phyloP scores from a whole-genome alignment of 1,140 invertebrate species.

The Bathynomus jamesi region DNA sequence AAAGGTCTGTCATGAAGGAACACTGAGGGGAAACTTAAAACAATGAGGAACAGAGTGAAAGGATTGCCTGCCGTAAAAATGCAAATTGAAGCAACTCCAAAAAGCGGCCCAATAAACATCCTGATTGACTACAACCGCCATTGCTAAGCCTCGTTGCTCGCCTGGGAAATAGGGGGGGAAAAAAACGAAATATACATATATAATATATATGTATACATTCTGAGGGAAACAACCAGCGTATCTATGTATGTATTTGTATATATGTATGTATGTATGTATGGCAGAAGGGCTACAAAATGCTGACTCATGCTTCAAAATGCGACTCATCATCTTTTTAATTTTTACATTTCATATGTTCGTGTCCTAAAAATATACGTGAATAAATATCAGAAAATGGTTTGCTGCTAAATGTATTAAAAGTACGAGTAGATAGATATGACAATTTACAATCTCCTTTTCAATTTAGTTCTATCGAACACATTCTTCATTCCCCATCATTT shows the following conservation, averaged over 20 bases:
- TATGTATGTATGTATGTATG: neutral
- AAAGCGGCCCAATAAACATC: neutral
- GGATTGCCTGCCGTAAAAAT: neutral
- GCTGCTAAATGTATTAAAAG: too few species aligned
- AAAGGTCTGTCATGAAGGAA: neutral
- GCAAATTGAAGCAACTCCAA: neutral
- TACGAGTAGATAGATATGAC: too few species aligned
- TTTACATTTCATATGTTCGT: too few species aligned
- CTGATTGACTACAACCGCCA: neutral
- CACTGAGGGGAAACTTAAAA: neutral
- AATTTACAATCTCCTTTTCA: neutral
- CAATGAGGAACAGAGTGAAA: neutral
- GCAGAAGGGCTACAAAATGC: too few species aligned
- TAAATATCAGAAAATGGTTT: too few species aligned
- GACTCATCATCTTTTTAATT: too few species aligned
- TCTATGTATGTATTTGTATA: neutral
- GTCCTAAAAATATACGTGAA: too few species aligned
- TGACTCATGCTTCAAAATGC: too few species aligned
- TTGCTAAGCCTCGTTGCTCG: neutral
- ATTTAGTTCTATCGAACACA: neutral
- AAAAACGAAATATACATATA: neutral
- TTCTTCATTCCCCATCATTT: neutral
- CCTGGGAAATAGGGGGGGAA: neutral
- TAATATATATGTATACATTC: neutral
- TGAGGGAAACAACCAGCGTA: too few species aligned